Base-by-base conservation (phyloP, 2,797 vertebrate genomes). In the Cichlasoma orientale region DNA sequence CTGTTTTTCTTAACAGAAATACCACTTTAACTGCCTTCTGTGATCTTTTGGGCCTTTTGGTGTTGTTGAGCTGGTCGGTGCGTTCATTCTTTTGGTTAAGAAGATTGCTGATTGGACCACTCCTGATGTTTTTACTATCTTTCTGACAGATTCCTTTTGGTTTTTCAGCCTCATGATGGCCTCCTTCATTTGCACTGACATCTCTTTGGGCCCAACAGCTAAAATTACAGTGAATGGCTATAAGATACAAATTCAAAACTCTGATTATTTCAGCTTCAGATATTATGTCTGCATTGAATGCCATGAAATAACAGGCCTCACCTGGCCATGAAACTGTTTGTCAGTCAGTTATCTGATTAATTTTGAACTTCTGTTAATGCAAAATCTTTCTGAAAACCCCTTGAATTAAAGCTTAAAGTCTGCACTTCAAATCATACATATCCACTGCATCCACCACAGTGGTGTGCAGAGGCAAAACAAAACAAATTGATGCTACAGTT, bases 141-240 rank as follows among this genome's bases (percentile, higher is more conserved):
- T 23, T 27, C 54, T 56, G 54, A 14, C 16, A 8, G 2, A 14
- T 56, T 56, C 23, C 16, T 56, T 27, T 55, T 1, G 23, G 1
- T 56, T 14, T 56, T 55, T 25, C 23, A 27, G 54, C 7, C 54
- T 56, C 1, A 27, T 16, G 6, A 56, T 8, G 36, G 9, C 25
- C 55, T 27, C 55, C 13, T 16, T 56, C 55, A 29, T 14, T 56
- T 56, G 55, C 4, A 5, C 27, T 27, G 14, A 56, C 25, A 25
- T 14, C 12, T 27, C 53, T 55, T 55, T 55, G 12, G 21, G 33
- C 58, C 13, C 5, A 23, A 0, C 41, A 23, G 0, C 23, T 41
- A 61, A 41, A 61, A 61, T 41, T 25, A 61, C 33, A 18, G 36
- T 25, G 10, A 11, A 63, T 10, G 0, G 36, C 41, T 63, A 41